phyloP scores from a whole-genome alignment of 2,113 vertebrate species.

The Scortum barcoo region DNA sequence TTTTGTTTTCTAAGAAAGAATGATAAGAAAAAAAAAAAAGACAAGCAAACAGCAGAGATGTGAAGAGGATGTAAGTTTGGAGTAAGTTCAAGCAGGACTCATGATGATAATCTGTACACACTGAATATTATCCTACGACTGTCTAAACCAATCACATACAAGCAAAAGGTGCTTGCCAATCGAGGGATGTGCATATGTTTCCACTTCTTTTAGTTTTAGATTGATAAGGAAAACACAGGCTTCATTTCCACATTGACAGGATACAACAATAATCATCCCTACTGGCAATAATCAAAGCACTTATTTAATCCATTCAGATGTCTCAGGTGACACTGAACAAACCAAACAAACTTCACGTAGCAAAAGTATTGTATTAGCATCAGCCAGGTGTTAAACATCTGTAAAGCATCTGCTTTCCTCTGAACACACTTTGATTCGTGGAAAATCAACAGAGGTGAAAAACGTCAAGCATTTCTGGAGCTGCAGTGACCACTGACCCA shows the following conservation, averaged over 20 bases:
- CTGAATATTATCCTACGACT: not conserved
- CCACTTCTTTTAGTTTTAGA: not conserved
- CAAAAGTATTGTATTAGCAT: not conserved
- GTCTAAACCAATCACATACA: not conserved
- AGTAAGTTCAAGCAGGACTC: not conserved
- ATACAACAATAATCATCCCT: not conserved
- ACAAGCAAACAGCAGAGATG: no score
- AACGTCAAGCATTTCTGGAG: constrained; percentile 21
- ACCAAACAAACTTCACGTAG: not conserved
- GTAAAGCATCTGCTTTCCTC: constrained; percentile 1
- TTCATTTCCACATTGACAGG: not conserved
- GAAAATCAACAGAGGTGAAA: constrained; percentile 25
- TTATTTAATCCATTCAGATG: not conserved
- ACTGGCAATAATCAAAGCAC: not conserved
- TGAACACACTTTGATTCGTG: constrained; percentile 3
- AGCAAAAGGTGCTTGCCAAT: not conserved
- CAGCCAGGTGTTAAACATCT: constrained; percentile 50
- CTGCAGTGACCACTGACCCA: constrained; percentile 17
- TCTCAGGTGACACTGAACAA: constrained; percentile 16
- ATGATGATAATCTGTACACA: not conserved
- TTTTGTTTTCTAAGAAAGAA: not conserved
- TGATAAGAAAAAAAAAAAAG: not conserved
- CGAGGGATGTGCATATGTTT: not conserved
- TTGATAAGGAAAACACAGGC: not conserved
- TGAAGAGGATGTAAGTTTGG: not conserved